These are phyloP conservation scores for Ormyrus nitidulus DNA, from an alignment of 2,888 invertebrate species.

Conservation along the genomic window DNA sequence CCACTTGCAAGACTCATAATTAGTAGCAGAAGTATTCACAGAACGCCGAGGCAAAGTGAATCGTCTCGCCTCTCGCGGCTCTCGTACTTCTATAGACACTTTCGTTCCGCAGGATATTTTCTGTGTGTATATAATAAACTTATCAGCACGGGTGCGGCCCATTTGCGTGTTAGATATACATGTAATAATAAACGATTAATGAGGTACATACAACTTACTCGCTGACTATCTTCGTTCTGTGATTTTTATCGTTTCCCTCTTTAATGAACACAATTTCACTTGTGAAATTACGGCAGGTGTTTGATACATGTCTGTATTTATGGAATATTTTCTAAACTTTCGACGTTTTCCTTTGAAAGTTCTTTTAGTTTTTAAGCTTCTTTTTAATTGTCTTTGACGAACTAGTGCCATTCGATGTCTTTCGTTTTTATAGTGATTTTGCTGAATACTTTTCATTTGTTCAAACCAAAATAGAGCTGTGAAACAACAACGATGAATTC, in stretches of 20 bases:
- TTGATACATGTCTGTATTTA: no score
- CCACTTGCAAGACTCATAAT: slow-evolving; percentile 11
- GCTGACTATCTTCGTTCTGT: slow-evolving; percentile 16
- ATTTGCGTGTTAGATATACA: background rate
- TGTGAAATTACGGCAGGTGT: no score
- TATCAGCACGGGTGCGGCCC: background rate
- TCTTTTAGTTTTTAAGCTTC: no score
- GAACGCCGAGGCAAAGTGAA: background rate
- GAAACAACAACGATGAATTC: slow-evolving; percentile 43
- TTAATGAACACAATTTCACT: no score
- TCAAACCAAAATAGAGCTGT: slow-evolving; percentile 41
- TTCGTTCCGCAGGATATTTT: background rate
- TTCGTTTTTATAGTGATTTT: background rate
- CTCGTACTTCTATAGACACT: background rate
- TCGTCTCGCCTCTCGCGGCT: background rate
- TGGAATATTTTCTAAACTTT: no score
- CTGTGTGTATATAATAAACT: background rate
- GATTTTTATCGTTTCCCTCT: background rate
- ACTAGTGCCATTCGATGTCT: background rate
- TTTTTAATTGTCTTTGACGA: background rate
- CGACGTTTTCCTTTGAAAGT: no score
- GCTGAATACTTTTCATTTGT: background rate
- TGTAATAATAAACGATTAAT: slow-evolving; percentile 32
- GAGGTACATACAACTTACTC: slow-evolving; percentile 50
- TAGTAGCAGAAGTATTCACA: slow-evolving; percentile 18